Conservation (phyloP, 2,888 invertebrate genomes). For the Plusia festucae region DNA sequence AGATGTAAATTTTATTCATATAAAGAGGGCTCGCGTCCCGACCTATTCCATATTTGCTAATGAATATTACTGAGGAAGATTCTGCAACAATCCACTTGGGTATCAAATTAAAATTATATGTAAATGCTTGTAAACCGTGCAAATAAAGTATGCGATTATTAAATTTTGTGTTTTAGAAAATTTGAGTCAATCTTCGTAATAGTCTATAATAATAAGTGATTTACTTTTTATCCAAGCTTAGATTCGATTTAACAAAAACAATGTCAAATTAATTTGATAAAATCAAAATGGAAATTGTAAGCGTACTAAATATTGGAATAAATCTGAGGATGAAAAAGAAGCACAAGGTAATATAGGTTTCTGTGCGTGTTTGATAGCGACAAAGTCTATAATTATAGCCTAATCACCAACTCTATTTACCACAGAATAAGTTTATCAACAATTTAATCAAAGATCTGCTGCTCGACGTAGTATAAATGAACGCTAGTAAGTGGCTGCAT, state of each 20-base stretch:
- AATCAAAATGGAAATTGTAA: no score
- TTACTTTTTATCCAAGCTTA: background rate
- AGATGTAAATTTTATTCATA: conserved; percentile 77
- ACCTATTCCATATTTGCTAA: conserved; percentile 69
- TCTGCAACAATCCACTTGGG: conserved; percentile 55
- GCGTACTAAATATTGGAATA: no score
- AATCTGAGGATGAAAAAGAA: no score
- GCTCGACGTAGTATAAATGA: conserved; percentile 36
- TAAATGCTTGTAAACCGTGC: conserved; percentile 26
- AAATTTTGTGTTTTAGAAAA: conserved; percentile 16
- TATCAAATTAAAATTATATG: conserved; percentile 51
- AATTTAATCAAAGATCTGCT: background rate
- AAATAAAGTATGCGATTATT: conserved; percentile 19
- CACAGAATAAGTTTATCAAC: no score
- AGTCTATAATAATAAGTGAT: no score
- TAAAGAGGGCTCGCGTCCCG: conserved; percentile 54
- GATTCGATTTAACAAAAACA: no score
- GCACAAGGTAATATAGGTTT: no score
- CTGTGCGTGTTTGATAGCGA: no score
- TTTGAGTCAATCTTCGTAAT: background rate
- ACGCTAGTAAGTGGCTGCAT: conserved; percentile 44
- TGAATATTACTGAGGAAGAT: conserved; percentile 68
- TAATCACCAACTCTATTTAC: no score
- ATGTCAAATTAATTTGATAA: no score
- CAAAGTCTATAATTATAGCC: no score